Evolutionary conservation across 2,797 vertebrate genomes (phyloP).

Genomic region (Syngnathus acus): DNA sequence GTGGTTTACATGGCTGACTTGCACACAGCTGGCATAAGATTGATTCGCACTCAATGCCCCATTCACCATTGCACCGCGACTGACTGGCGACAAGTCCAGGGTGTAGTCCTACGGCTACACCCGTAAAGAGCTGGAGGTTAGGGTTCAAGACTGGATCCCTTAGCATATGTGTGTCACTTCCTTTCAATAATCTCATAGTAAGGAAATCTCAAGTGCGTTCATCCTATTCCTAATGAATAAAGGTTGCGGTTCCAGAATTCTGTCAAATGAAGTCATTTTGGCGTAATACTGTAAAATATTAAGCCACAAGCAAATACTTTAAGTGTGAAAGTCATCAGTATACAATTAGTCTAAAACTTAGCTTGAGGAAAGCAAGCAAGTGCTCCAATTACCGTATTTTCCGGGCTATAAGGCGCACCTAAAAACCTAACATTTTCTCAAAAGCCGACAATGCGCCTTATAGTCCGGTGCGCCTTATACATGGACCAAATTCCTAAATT

Average conservation of each 20-base stretch:
- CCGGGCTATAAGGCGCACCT: too few species aligned
- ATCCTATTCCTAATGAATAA: background rate
- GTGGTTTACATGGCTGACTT: background rate
- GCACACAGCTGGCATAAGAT: constrained; percentile 2
- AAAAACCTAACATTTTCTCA: too few species aligned
- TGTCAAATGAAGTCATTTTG: background rate
- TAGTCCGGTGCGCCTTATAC: too few species aligned
- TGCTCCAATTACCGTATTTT: too few species aligned
- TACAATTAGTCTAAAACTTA: background rate
- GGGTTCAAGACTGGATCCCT: background rate
- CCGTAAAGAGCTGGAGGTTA: background rate
- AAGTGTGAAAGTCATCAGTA: background rate
- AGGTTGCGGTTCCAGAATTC: background rate
- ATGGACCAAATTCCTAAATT: too few species aligned
- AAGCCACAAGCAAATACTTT: background rate
- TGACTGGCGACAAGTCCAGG: constrained; percentile 5
- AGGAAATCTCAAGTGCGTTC: background rate
- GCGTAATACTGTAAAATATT: background rate
- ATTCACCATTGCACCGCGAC: background rate
- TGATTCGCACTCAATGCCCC: constrained; percentile 1
- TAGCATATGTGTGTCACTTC: background rate
- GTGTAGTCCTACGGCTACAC: background rate
- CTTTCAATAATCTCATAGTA: background rate
- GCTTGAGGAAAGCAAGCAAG: too few species aligned
- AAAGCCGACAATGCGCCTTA: too few species aligned